phyloP scores from a whole-genome alignment of 1,140 invertebrate genomes.

The Apis cerana region DNA sequence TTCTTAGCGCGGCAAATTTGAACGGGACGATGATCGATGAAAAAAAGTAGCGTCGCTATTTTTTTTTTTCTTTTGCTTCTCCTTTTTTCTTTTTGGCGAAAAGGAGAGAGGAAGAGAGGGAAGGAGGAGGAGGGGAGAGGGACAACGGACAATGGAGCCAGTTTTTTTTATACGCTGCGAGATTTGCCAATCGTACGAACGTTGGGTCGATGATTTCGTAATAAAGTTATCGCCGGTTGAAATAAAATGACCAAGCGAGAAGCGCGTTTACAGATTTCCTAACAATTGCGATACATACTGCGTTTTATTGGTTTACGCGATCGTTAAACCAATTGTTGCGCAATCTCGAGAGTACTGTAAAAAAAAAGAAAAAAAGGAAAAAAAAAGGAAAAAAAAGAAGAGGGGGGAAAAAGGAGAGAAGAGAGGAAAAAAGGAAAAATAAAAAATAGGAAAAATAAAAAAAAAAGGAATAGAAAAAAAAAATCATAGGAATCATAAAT shows the following conservation, averaged over 20 bases:
- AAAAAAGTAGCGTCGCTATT: too few relatives aligned
- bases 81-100: too few relatives aligned
- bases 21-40: too few relatives aligned
- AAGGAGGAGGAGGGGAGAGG: not conserved
- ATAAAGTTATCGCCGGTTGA: not conserved
- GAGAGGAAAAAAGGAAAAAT: too few relatives aligned
- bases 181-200: not conserved
- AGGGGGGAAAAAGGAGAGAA: not conserved
- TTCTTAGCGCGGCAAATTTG: too few relatives aligned
- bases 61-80: too few relatives aligned
- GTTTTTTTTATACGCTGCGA: not conserved
- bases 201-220: not conserved
- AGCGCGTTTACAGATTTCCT: not conserved
- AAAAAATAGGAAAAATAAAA: not conserved
- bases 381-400: not conserved
- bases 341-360: not conserved
- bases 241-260: not conserved
- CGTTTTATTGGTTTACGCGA: not conserved
- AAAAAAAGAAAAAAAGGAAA: too few relatives aligned
- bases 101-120: accelerated
- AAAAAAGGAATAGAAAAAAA: not conserved
- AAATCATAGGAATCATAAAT: not conserved
- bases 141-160: not conserved
- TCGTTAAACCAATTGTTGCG: not conserved
- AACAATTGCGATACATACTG: not conserved